Base-by-base conservation (phyloP, 2,888 invertebrate species). In the Slavum lentiscoides region DNA sequence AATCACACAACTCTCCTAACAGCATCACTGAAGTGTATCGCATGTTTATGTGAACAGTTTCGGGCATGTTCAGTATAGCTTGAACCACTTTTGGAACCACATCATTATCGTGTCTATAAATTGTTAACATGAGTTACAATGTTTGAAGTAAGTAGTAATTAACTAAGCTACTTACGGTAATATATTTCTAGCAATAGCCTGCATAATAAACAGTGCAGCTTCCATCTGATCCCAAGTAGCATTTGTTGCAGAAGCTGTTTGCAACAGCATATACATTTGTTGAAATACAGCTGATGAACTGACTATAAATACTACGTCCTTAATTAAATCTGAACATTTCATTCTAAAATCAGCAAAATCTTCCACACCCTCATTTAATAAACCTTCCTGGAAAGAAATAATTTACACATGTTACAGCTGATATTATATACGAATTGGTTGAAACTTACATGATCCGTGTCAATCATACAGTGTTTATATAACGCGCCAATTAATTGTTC, bases 271-370 rank as follows among this genome's bases (percentile, higher is more conserved):
- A 86, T 94, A 94, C 93, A 96, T 96, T 88, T 97, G 95, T 80
- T 93, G 90, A 87, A 98, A 97, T 86, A 96, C 96, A 55, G 93
- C 91, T 82, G 93, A 93, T 53, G 97, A 96, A 2, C 97, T 97
- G 83, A 98, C 94, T 77, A 98, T 94, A 87, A 98, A 98, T 64
- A 97, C 95, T 68, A 98, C 95, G 86, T 99, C 98, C 86, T 97
- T 96, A 83, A 98, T 94, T 82, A 98, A 88, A 86, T 98, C 98
- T 53, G 94, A 93, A 23, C 96, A 96, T 86, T 95, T 92, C 84
- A 90, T 88, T 83, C 99, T 91, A 87, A 94, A 94, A 84, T 93
- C 93, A 82, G 90, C 90, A 90, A 97, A 96, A 84, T 94, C 94
- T 85, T 95, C 95, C 0, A 91, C 91, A 81, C 94, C 93, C 83